These are phyloP conservation scores for Andrena camellia DNA, from an alignment of 2,888 invertebrate genomes.

Conservation along the genomic window DNA sequence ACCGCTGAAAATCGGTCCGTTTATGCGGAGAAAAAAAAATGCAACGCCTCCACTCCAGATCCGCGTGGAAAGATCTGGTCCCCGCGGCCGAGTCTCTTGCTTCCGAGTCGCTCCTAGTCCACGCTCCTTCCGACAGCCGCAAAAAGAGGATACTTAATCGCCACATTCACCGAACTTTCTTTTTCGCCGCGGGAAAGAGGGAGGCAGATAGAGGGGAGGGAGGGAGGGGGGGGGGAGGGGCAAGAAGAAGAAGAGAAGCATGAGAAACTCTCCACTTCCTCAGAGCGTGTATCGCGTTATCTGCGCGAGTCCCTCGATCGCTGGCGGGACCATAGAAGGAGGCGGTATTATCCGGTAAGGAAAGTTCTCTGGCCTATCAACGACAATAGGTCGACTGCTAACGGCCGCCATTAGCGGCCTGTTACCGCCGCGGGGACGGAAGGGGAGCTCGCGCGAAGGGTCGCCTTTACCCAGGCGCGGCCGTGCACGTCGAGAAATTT, in stretches of 20 bases:
- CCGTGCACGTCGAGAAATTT: constrained; percentile 45
- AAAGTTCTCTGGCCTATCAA: constrained; percentile 48
- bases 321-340: constrained; percentile 4
- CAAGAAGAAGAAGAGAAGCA: constrained; percentile 15
- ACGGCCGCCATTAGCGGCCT: constrained; percentile 26
- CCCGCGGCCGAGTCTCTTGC: constrained; percentile 8
- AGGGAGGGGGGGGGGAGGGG: background rate
- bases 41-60: background rate
- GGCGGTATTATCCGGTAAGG: constrained; percentile 23
- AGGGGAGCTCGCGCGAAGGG: constrained; percentile 4
- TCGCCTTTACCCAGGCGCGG: constrained; percentile 15
- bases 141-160: constrained; percentile 42
- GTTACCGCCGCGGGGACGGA: background rate
- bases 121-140: constrained; percentile 19
- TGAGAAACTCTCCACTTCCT: constrained; percentile 46
- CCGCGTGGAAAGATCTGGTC: background rate
- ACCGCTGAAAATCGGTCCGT: no score
- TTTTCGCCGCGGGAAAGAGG: constrained; percentile 30
- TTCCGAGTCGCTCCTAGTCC: background rate
- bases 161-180: constrained; percentile 57
- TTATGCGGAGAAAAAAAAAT: no score
- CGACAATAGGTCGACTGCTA: constrained; percentile 34
- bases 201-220: background rate
- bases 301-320: constrained; percentile 14
- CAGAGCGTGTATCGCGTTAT: constrained; percentile 48